Percentiles rank a stretch among this genome's conserved stretches.
phyloP scores from a whole-genome alignment of 2,888 invertebrate genomes.

The Acanthopleura granulata region DNA sequence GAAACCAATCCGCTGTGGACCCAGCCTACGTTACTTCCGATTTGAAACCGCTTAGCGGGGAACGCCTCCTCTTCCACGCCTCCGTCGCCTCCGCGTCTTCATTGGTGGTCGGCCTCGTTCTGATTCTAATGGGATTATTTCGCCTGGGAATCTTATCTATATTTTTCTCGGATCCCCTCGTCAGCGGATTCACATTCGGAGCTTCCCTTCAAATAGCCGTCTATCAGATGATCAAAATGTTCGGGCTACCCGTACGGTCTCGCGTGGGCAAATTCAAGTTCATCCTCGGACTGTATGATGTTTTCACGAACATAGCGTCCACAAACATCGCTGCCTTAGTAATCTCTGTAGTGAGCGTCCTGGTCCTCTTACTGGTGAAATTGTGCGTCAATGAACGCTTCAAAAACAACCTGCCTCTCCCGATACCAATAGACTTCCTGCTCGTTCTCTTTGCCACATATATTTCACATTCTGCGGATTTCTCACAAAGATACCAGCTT shows the following conservation, averaged over 20 bases:
- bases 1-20: too few relatives aligned
- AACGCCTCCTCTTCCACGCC: not conserved
- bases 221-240: constrained; percentile 46
- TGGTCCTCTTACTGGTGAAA: constrained; percentile 74
- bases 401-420: constrained; percentile 48
- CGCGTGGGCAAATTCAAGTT: constrained; percentile 43
- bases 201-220: constrained; percentile 51
- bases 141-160: constrained; percentile 49
- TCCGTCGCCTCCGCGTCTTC: not conserved
- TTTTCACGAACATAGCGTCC: constrained; percentile 73
- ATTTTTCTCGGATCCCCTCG: constrained; percentile 50
- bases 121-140: constrained; percentile 41
- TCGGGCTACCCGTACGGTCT: constrained; percentile 37
- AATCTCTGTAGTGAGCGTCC: constrained; percentile 78
- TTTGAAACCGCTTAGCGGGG: not conserved
- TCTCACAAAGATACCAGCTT: constrained; percentile 35
- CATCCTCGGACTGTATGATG: constrained; percentile 72
- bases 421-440: constrained; percentile 63
- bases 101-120: constrained; percentile 36
- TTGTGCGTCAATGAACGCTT: constrained; percentile 48
- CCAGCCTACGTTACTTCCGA: not conserved
- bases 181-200: constrained; percentile 53
- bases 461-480: constrained; percentile 48
- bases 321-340: constrained; percentile 78
- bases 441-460: constrained; percentile 48